A percentile compares a stretch with the other conserved stretches of the same genome.
These are phyloP conservation scores for Diplazon laetatorius DNA, from an alignment of 2,888 invertebrate species.

Conservation along the genomic window DNA sequence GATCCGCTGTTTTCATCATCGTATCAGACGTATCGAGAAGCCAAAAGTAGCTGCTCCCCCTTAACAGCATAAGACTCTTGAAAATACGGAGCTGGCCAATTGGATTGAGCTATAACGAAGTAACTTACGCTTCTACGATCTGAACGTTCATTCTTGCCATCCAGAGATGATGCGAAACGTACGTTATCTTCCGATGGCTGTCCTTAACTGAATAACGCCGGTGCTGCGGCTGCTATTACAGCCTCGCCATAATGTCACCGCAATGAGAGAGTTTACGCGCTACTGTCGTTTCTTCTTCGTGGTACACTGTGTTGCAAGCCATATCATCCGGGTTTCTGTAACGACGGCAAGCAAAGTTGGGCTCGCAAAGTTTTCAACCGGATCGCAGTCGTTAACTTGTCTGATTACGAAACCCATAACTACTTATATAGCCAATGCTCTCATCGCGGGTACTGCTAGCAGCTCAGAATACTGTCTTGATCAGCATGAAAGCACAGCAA, in stretches of 20 bases:
- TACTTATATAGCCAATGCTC: conserved; percentile 31
- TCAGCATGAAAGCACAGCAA: conserved; percentile 62
- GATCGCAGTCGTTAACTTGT: conserved; percentile 30
- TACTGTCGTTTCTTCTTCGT: background rate
- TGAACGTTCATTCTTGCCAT: background rate
- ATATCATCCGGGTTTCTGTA: background rate
- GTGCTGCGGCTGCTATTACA: conserved; percentile 28
- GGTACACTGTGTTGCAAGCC: background rate
- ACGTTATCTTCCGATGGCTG: conserved; percentile 34
- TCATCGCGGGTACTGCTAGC: background rate
- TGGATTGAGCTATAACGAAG: conserved; percentile 51
- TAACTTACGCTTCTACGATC: conserved; percentile 42
- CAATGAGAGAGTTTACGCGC: conserved; percentile 52
- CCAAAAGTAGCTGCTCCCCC: background rate
- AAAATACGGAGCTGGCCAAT: conserved; percentile 30
- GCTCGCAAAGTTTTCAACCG: conserved; percentile 39
- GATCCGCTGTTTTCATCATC: background rate
- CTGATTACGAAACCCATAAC: conserved; percentile 41
- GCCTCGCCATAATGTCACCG: conserved; percentile 33
- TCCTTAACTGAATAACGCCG: conserved; percentile 37
- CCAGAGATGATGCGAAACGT: conserved; percentile 36
- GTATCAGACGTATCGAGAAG: background rate
- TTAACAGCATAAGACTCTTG: conserved; percentile 23
- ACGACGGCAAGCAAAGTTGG: conserved; percentile 10
- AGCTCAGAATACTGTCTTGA: conserved; percentile 22